These are phyloP conservation scores for Cairina moschata DNA, from an alignment of 2,113 vertebrate genomes.

Conservation along the genomic window DNA sequence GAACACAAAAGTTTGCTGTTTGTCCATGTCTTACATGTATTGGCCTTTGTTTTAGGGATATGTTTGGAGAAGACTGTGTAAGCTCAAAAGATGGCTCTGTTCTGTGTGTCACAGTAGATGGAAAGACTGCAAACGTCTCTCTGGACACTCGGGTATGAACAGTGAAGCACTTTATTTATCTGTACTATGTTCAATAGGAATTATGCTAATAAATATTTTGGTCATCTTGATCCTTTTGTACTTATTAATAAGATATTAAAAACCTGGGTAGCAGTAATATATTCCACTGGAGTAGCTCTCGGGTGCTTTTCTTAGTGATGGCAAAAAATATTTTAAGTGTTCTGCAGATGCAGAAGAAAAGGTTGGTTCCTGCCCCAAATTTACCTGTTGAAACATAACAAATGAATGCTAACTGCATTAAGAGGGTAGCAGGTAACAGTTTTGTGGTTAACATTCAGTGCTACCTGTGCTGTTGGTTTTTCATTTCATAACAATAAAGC, in stretches of 20 bases:
- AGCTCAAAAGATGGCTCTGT: constrained; percentile 79
- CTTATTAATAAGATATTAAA: neutral
- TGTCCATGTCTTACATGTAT: neutral
- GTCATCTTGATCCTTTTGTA: neutral
- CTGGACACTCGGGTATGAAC: constrained; percentile 88
- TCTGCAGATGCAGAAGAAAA: neutral
- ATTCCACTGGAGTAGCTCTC: neutral
- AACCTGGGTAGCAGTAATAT: neutral
- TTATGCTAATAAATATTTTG: neutral
- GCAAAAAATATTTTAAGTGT: neutral
- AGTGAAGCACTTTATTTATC: neutral
- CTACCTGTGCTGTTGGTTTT: neutral
- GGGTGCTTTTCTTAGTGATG: neutral
- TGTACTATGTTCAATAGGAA: neutral
- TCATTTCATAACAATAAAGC: neutral
- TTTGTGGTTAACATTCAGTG: neutral
- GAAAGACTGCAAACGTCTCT: constrained; percentile 85
- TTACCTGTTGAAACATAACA: neutral
- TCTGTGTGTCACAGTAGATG: constrained; percentile 87
- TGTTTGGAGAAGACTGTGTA: constrained; percentile 94
- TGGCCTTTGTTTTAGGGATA: constrained; percentile 80
- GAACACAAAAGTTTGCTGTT: neutral
- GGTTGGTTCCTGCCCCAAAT: neutral
- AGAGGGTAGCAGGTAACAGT: neutral
- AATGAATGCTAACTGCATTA: neutral